Base-by-base conservation (phyloP, 2,888 invertebrate genomes). In the Saturnia pavonia region DNA sequence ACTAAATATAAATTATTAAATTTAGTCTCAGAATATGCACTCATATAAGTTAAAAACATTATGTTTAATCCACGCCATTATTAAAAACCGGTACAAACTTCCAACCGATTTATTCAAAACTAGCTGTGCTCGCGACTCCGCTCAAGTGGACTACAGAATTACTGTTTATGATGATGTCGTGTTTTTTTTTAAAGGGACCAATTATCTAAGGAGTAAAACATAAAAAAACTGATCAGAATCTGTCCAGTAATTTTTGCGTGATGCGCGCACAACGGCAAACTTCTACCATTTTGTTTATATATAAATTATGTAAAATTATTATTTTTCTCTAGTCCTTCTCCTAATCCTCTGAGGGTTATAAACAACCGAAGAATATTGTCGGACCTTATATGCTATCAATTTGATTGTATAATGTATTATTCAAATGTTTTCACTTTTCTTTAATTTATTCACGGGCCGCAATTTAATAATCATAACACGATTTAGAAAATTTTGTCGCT, bases 371-470 rank as follows among this genome's bases (percentile, higher is more conserved):
- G 25, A 66, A 66, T 19, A 66, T 19, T 66, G 19, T 14, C 27
- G 25, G 11, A 9, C 27, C 25, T 27, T 25, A 57, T 57, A 67
- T 8, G 9, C 16, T 4, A 48, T 16, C 48, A 25, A 6, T 22
- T 16, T 48, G 40, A 48, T 68, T 48, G 43, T 25, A 40, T 68
- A 43, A 71, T 45, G 14, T 63, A 71, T 63, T 68, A 68, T 19
- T 54, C 25, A 63, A 57, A 43, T 65, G 63, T 34, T 63, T 34
- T 42, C 67, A 42, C 51, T 70, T 27, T 70, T 66, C 40, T 60
- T 70, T 70, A 51, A 68, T 65, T 69, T 68, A 65, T 65, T 65
- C 60, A 69, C 57, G 19, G 66, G 45, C 16, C 42, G 42, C 40
- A 43, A 63, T 9, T 65, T 65, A n/a, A 40, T 40, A 65, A n/a